Base-by-base conservation (phyloP, 2,113 vertebrate species). In the Probosciger aterrimus region DNA sequence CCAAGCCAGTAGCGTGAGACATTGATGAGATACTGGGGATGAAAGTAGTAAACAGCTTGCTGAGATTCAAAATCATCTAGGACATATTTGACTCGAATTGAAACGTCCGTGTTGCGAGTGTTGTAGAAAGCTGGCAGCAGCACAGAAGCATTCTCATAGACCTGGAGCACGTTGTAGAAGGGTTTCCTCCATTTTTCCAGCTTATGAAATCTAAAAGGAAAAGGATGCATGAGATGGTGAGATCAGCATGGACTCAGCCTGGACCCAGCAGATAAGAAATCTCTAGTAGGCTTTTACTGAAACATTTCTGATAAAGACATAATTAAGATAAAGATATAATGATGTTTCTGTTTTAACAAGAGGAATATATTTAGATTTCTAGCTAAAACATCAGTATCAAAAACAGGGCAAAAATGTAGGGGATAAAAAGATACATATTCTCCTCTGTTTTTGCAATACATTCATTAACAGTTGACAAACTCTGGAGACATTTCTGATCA, bases 81-180 rank as follows among this genome's bases (percentile, higher is more conserved):
- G 96, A 99, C 99, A 30, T 99, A 99, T 95, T 99, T 99, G 95
- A 99, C 99, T 3, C 99, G 98, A 98, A 99, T 99, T 10, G 99
- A 99, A 39, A 99, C 98, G 2, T 99, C 99, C 0, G 99, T 99
- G 98, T 99, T 99, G 94, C 99, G 99, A 4, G 99, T 98, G 97
- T 99, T 99, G 98, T 99, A 99, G 97, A 99, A 99, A 24, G 99
- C 99, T 0, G 99, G 99, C 86, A 99, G 98, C 91, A 99, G 98
- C 96, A 99, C 98, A 0, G 99, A 99, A 1, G 99, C 98, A 17
- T 99, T 99, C 97, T 99, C 98, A 2, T 99, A 99, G 15, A 97
- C 98, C 98, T 98, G 99, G 37, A 99, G 97, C 85, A 99, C 99
- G 0, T 99, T 98, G 7, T 98, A 99, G 94, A 99, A 99, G 2